Evolutionary conservation across 2,888 invertebrate species (phyloP), one percentile per base, ranked within the genome.

Genomic region (Parochlus steinenii): DNA sequence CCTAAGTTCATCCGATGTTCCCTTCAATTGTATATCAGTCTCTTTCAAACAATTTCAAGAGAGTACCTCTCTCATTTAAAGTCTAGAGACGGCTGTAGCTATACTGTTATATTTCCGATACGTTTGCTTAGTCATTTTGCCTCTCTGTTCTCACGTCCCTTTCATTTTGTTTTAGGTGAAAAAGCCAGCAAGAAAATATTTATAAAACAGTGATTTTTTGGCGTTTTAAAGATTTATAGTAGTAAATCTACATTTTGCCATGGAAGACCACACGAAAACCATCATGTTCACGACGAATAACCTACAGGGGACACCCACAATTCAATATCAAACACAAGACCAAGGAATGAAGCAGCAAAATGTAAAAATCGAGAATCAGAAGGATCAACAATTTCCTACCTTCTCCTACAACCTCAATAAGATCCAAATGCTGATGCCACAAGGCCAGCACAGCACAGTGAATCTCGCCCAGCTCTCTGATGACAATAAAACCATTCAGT

Each of bases 341-440:
- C n/a, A n/a, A n/a, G 68, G 68, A 33, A 70, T 69, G 47, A 68
- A 62, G 39, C 63, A 70, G 36, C 70, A 70, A 49, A 68, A 69
- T 51, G 65, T 64, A 32, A 70, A 70, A 52, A 69, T 69, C 44
- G 70, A 71, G 54, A 64, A 61, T 42, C 60, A 64, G 42, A 68
- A 69, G 48, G 43, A 43, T 8, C 55, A 67, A 62, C 73, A 74
- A 35, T 74, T 72, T 47, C 74, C 74, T 25, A 74, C 75, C 43
- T 77, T 77, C 55, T 77, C 76, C 48, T 77, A 77, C 47, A 69
- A 72, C 54, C 71, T 73, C 8, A 73, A 72, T 48, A 72, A 72
- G 71, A 69, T 73, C 43, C 71, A 71, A 31, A 72, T 72, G 56
- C 60, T 73, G 40, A 63, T n/a, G n/a, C 34, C 20, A 5, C n/a